Base-by-base conservation (phyloP, 2,797 vertebrate genomes). In the Pelochelys cantorii region DNA sequence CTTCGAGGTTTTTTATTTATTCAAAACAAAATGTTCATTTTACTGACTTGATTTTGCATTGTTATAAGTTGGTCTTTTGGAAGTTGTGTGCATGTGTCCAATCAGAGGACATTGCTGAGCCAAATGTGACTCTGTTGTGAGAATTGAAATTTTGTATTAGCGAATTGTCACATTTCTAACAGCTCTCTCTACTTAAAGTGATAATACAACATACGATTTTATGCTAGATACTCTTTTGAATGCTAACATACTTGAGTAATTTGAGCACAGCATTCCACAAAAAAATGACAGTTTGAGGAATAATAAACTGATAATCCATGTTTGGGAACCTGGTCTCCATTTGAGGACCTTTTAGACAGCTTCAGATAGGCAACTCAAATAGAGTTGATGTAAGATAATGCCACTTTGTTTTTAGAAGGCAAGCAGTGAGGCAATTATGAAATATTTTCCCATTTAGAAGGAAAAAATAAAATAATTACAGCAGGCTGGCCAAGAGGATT, bases 141-240 rank as follows among this genome's bases (percentile, higher is more conserved):
- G 88, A 95, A n/a, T 34, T 93, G 91, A 96, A 88, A 82, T 85
- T 95, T 93, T 86, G 83, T 86, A 83, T 95, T 96, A 90, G 92
- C 91, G 95, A 96, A 62, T 93, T 96, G 95, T 96, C 92, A 83
- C 78, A 93, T 96, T 65, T 57, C 68, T 93, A 94, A 74, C 78
- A 93, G 57, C 77, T 90, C 74, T 91, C 90, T 91, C 52, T 86
- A 5, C 83, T 91, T 89, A 83, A 95, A 94, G 88, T 93, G 85
- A 84, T 95, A 6, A 2, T 89, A 6, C 81, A 85, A 89, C 37
- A 79, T 75, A 89, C 48, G 81, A 75, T 94, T 94, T 88, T 83
- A 91, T 95, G 82, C 57, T 14, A 59, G 84, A 79, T 87, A 79
- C 55, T 79, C 48, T 91, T 93, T 89, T 75, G 86, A 94, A 85